A percentile compares a stretch with the other conserved stretches of the same genome.
phyloP scores from a whole-genome alignment of 1,140 invertebrate genomes.

The Drosophila insularis region DNA sequence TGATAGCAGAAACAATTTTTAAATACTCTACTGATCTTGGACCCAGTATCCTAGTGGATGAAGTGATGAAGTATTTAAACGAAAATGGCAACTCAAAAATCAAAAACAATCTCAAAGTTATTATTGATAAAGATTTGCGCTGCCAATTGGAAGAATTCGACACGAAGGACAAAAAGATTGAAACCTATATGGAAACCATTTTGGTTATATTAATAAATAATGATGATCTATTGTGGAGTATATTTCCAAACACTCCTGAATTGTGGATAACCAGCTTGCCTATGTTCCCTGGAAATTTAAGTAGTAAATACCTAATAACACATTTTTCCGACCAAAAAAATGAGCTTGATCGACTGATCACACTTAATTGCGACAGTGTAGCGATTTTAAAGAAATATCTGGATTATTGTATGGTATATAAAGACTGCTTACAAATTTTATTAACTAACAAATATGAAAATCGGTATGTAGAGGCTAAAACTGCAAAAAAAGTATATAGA shows the following conservation, averaged over 20 bases:
- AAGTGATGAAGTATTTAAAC: not conserved
- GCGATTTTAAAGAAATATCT: no score
- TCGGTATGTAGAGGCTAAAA: no score
- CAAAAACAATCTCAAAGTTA: not conserved
- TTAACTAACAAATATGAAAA: no score
- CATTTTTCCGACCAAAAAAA: no score
- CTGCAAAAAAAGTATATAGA: no score
- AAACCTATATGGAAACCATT: not conserved
- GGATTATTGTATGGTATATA: no score
- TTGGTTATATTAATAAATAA: not conserved
- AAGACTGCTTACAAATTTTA: no score
- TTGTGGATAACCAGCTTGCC: not conserved
- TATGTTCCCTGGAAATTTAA: no score
- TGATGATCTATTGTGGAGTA: not conserved
- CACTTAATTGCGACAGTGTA: no score
- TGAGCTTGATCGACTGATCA: no score
- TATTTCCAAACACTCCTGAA: not conserved
- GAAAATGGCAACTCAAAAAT: not conserved
- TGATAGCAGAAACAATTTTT: not conserved
- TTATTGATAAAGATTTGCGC: not conserved
- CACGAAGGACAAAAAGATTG: not conserved
- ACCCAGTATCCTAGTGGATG: not conserved
- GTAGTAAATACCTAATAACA: no score
- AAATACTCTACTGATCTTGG: not conserved
- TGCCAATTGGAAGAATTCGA: not conserved